Conservation (phyloP, 2,113 vertebrate genomes). For the Barbus barbus region DNA sequence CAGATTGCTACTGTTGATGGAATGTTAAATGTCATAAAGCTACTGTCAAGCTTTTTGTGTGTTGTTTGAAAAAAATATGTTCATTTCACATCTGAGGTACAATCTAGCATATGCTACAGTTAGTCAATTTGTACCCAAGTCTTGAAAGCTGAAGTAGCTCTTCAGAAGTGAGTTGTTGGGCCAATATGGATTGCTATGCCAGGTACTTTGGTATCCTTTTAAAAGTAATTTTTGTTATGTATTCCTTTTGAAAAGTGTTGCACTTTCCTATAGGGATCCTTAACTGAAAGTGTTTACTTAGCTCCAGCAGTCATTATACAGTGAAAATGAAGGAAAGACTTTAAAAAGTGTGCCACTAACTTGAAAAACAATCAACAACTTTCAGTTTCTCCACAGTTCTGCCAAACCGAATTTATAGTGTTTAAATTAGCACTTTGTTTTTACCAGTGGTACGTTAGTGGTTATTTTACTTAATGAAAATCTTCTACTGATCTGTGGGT, state of each 20-base stretch:
- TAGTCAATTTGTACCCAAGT: conserved; percentile 4
- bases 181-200: background rate
- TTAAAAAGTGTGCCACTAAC: conserved; percentile 30
- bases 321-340: conserved; percentile 12
- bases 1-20: background rate
- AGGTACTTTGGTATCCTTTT: conserved; percentile 27
- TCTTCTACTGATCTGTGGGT: background rate
- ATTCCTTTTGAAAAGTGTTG: conserved; percentile 28
- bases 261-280: conserved; percentile 12
- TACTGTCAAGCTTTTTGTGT: conserved; percentile 3
- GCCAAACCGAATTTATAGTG: conserved; percentile 29
- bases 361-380: conserved; percentile 2
- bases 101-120: background rate
- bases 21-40: conserved; percentile 11
- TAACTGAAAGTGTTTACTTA: conserved; percentile 39
- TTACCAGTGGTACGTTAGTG: background rate
- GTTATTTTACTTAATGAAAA: background rate
- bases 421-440: conserved; percentile 12
- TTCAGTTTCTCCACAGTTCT: background rate
- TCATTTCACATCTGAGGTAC: background rate
- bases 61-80: conserved; percentile 12
- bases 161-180: background rate
- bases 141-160: conserved; percentile 22
- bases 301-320: background rate
- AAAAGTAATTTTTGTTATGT: background rate